Base-by-base conservation (phyloP, 2,113 vertebrate species). In the Megaleporinus macrocephalus region DNA sequence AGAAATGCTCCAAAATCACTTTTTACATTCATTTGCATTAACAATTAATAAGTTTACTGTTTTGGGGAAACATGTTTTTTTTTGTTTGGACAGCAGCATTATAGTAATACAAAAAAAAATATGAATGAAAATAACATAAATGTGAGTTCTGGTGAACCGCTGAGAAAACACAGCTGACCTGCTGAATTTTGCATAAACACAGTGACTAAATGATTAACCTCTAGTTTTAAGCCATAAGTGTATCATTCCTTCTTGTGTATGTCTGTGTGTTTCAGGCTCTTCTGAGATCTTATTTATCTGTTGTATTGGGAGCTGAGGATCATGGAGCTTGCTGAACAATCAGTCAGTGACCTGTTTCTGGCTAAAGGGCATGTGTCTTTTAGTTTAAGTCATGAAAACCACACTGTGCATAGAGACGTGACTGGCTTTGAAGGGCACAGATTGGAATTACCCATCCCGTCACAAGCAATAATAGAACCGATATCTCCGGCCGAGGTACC, bases 401-500 rank as follows among this genome's bases (percentile, higher is more conserved):
- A n/a, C n/a, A n/a, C n/a, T n/a, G n/a, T n/a, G n/a, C n/a, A n/a
- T n/a, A 47, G 41, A 24, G 57, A 62, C 24, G 36, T 76, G 47
- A 44, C 12, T 33, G 73, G 55, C 22, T 59, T 86, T 24, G 78
- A 73, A 33, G 80, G 66, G 29, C 71, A 69, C 29, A 84, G 80
- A 53, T 44, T 86, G 69, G 41, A 80, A 36, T 77, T 86, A 24
- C 82, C 80, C 27, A 73, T 86, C 47, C 81, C 81, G 16, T 75
- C 69, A 30, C 59, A 83, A 61, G 73, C 78, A 41, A 69, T 86
- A 80, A 77, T 86, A 15, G 85, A 86, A 62, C 85, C 85, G 0
- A 83, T 86, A 78, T 84, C 85, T 1, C 85, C 85, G 30, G 85
- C 70, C 0, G 85, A 86, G 61, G 78, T 55, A 26, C 24, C 55